Evolutionary conservation across 1,140 invertebrate genomes (phyloP), one percentile per base, ranked within the genome.

Genomic region (Euglossa dilemma): DNA sequence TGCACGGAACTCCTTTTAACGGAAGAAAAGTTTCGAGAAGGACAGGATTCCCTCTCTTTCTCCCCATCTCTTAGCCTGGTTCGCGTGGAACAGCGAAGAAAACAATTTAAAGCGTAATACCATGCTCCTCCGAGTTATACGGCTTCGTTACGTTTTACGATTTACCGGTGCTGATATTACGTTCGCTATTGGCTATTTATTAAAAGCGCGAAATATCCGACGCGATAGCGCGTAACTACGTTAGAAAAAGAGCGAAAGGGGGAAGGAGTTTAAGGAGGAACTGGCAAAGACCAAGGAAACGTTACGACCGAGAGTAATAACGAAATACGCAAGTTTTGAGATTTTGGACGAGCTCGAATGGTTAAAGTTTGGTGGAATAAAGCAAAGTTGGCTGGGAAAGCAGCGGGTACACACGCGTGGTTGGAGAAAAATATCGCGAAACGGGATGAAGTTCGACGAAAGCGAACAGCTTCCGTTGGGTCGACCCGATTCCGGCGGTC

Each of bases 91-190:
- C 74, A 61, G 18, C 64, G 45, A 18, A 14, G 74, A 54, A 52
- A 77, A 78, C 80, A 63, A 77, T 83, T 77, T 78, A 83, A 78
- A 78, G 74, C 56, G 74, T 74, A 78, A 83, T 81, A 81, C 61
- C 52, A 47, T 36, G 64, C 52, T 52, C 20, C 63, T 61, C 45
- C 64, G 28, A 78, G 74, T 83, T 83, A 83, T 70, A 78, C 74
- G 74, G 74, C 74, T 78, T 75, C 74, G 74, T 83, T 83, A 70
- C 80, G 54, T 70, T 83, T 83, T 83, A 77, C 80, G 80, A 78
- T 83, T 83, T 83, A 76, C 74, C 56, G 73, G 11, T n/a, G 74
- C 66, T 70, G 80, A 78, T 83, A 83, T 83, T 83, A 70, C 80
- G 73, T 14, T 54, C 80, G 73, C 25, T 75, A 82, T 82, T 66